phyloP scores from a whole-genome alignment of 2,888 invertebrate genomes.

The Habroteleia sp. region DNA sequence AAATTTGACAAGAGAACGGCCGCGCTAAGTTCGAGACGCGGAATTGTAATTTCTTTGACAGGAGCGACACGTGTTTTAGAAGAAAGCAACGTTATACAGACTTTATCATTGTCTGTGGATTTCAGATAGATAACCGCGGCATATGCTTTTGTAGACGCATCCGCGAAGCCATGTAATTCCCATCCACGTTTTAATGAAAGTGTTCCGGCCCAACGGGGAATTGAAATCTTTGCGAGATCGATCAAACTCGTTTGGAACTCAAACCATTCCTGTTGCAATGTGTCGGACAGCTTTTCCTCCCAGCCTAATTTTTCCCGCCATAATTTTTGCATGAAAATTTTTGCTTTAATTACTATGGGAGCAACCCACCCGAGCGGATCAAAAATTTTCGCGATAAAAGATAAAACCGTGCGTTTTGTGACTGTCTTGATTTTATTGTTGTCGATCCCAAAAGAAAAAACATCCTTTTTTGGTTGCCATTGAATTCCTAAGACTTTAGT shows the following conservation, averaged over 20 bases:
- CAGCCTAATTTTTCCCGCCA: constrained; percentile 4
- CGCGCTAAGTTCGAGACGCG: constrained; percentile 2
- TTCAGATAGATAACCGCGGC: constrained; percentile 3
- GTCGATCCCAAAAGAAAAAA: constrained; percentile 1
- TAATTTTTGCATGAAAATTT: constrained; percentile 16
- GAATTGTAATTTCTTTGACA: neutral
- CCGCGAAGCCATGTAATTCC: constrained; percentile 9
- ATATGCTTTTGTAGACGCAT: constrained; percentile 1
- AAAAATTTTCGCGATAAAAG: constrained; percentile 2
- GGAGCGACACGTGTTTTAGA: no score
- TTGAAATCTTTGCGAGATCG: neutral
- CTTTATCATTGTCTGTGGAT: neutral
- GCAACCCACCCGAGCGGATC: constrained; percentile 10
- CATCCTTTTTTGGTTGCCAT: constrained; percentile 1
- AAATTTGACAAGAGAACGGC: constrained; percentile 9
- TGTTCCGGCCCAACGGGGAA: constrained; percentile 12
- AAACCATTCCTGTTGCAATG: neutral
- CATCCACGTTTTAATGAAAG: neutral
- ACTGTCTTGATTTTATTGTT: neutral
- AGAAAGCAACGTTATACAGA: neutral
- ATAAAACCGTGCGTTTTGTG: constrained; percentile 1
- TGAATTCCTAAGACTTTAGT: constrained; percentile 1
- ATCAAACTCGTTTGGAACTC: neutral
- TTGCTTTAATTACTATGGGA: neutral
- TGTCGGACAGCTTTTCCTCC: neutral